Evolutionary conservation across 2,797 vertebrate species (phyloP).

Genomic region (Oryzias dopingdopingensis): DNA sequence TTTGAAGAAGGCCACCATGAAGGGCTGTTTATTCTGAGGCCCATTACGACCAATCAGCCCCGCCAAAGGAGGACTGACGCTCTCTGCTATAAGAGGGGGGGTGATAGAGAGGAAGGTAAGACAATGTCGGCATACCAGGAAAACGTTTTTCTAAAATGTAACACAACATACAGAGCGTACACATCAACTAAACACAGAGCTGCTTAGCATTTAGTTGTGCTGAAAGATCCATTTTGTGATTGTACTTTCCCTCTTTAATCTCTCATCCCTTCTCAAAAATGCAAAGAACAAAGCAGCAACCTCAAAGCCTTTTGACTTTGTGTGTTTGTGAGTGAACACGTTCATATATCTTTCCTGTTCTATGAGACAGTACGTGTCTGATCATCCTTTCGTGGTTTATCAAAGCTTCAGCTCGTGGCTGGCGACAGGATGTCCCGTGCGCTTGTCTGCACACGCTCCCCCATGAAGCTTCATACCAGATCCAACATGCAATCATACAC

Average conservation of each 20-base stretch:
- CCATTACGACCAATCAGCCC: constrained; percentile 92
- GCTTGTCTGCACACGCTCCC: constrained; percentile 72
- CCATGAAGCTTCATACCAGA: constrained; percentile 43
- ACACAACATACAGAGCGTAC: not conserved
- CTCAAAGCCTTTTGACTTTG: constrained; percentile 48
- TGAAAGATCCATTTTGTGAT: constrained; percentile 15
- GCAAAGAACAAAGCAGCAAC: constrained; percentile 45
- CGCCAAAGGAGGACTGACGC: constrained; percentile 89
- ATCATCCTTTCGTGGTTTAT: constrained; percentile 60
- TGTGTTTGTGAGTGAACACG: constrained; percentile 29
- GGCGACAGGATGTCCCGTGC: constrained; percentile 57
- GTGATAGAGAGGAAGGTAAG: constrained; percentile 48
- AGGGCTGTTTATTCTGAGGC: constrained; percentile 96
- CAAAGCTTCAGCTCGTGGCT: constrained; percentile 57
- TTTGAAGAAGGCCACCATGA: constrained; percentile 99
- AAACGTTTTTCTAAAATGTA: constrained; percentile 5
- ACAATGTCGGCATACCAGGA: constrained; percentile 26
- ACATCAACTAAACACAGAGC: constrained; percentile 17
- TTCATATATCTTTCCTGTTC: constrained; percentile 37
- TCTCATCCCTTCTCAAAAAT: constrained; percentile 31
- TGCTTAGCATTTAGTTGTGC: constrained; percentile 2
- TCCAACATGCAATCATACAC: constrained; percentile 45
- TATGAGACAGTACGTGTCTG: constrained; percentile 62
- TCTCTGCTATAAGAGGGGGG: constrained; percentile 82
- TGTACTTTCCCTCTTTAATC: constrained; percentile 11